phyloP scores from a whole-genome alignment of 2,888 invertebrate species.

The Brachypterus glaber region DNA sequence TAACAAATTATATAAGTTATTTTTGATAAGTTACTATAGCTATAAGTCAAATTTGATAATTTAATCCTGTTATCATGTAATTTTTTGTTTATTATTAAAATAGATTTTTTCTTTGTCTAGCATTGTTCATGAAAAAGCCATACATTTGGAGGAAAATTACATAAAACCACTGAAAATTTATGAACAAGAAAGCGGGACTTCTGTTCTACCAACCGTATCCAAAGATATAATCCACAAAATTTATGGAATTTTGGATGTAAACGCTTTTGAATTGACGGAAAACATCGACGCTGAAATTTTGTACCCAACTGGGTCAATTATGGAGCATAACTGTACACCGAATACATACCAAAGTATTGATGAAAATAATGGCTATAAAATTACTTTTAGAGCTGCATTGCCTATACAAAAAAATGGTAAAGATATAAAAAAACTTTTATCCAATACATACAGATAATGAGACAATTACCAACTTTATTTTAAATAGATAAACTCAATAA shows the following conservation, averaged over 20 bases:
- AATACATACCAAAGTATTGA: constrained; percentile 61
- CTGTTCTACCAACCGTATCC: constrained; percentile 42
- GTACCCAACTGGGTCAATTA: constrained; percentile 57
- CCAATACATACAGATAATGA: too few relatives aligned
- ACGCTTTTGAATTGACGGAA: constrained; percentile 62
- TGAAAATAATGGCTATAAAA: constrained; percentile 48
- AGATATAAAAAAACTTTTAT: too few relatives aligned
- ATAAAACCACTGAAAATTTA: constrained; percentile 40
- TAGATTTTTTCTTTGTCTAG: constrained; percentile 40
- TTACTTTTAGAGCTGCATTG: constrained; percentile 55
- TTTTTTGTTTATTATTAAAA: too few relatives aligned
- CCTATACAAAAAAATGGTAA: constrained; percentile 55
- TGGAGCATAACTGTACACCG: constrained; percentile 63
- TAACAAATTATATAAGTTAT: neutral
- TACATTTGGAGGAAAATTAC: constrained; percentile 50
- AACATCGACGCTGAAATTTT: constrained; percentile 44
- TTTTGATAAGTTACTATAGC: neutral
- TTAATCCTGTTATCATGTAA: too few relatives aligned
- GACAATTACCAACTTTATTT: too few relatives aligned
- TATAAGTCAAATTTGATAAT: too few relatives aligned
- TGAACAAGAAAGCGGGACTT: constrained; percentile 37
- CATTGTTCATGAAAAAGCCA: constrained; percentile 52
- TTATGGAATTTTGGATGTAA: constrained; percentile 70
- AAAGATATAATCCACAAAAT: constrained; percentile 53
- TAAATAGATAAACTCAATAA: too few relatives aligned